Conservation (phyloP, 1,140 invertebrate genomes). For the Coenobita brevimanus region DNA sequence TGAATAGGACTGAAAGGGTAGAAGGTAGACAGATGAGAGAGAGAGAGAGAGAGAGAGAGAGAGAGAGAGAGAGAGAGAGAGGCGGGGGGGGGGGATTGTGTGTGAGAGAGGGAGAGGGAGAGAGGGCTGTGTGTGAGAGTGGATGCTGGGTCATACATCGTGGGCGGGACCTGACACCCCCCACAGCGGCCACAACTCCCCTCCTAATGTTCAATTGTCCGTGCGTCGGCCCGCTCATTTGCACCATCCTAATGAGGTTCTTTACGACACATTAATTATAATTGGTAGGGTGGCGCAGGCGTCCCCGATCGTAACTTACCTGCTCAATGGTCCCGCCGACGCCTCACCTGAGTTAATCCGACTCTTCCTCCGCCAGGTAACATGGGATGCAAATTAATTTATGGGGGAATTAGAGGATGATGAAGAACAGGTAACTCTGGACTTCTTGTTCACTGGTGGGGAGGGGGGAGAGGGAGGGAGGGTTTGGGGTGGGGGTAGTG, state of each 20-base stretch:
- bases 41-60: no score
- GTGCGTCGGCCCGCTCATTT: slow-evolving; percentile 58
- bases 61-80: no score
- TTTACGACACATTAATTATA: slow-evolving; percentile 62
- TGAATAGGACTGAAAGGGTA: no score
- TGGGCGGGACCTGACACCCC: neutral
- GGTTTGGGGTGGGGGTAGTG: no score
- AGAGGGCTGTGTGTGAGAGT: no score
- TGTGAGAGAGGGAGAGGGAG: no score
- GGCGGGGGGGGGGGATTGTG: no score
- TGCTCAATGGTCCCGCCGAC: slow-evolving; percentile 22
- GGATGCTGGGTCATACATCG: no score
- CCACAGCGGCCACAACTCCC: neutral
- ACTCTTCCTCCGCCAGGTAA: slow-evolving; percentile 26
- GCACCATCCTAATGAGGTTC: slow-evolving; percentile 55
- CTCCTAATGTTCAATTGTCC: slow-evolving; percentile 61
- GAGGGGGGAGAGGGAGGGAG: no score
- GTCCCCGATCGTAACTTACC: slow-evolving; percentile 16
- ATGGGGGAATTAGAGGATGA: slow-evolving; percentile 31
- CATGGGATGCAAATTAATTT: slow-evolving; percentile 45
- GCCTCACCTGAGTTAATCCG: neutral
- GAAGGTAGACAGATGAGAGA: no score
- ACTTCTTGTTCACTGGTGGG: neutral
- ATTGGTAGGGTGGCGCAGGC: neutral
- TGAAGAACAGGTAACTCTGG: slow-evolving; percentile 20